A percentile compares a stretch with the other conserved stretches of the same genome.
phyloP scores from a whole-genome alignment of 2,888 invertebrate species.

The Serripes groenlandicus region DNA sequence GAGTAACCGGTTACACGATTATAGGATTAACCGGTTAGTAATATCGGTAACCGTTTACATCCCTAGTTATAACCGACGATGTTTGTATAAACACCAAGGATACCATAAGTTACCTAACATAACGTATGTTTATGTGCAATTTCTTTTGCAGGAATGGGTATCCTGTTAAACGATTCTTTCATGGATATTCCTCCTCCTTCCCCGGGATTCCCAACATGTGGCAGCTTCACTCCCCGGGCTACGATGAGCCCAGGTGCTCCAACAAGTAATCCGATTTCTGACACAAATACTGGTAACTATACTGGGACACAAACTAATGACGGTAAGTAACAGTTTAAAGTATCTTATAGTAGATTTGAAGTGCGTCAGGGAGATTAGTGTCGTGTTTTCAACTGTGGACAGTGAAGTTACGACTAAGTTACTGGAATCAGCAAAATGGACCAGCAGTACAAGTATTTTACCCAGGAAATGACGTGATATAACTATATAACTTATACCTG shows the following conservation, averaged over 20 bases:
- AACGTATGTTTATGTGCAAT: neutral
- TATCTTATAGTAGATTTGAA: neutral
- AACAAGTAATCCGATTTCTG: neutral
- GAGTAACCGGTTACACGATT: too few relatives aligned
- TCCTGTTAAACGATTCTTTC: slow-evolving; percentile 63
- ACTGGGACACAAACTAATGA: neutral
- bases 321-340: neutral
- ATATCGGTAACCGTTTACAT: too few relatives aligned
- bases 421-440: too few relatives aligned
- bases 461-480: too few relatives aligned
- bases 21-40: too few relatives aligned
- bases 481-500: too few relatives aligned
- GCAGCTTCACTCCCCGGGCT: slow-evolving; percentile 25
- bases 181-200: slow-evolving; percentile 42
- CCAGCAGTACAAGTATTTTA: too few relatives aligned
- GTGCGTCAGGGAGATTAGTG: neutral
- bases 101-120: neutral
- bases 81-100: neutral
- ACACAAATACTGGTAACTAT: neutral
- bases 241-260: neutral
- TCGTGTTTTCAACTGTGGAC: neutral
- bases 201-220: slow-evolving; percentile 59
- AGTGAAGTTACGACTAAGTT: too few relatives aligned
- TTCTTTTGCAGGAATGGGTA: slow-evolving; percentile 63
- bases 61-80: too few relatives aligned